Percentiles rank a stretch among this genome's conserved stretches.
phyloP scores from a whole-genome alignment of 2,797 vertebrate species.

The Dryobates pubescens region DNA sequence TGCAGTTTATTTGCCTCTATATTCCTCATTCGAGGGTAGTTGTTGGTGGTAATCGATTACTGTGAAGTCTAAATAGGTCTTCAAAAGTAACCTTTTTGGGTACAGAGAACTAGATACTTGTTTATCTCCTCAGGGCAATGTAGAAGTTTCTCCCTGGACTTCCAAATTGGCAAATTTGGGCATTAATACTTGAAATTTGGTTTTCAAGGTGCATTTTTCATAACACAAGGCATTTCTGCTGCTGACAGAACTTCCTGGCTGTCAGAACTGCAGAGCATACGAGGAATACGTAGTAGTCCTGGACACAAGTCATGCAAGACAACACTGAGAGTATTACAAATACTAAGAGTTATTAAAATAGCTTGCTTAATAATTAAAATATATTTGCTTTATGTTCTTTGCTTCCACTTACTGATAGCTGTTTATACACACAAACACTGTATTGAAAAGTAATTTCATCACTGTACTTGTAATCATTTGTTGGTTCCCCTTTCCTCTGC shows the following conservation, averaged over 20 bases:
- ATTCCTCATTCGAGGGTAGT: background rate
- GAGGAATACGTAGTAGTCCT: background rate
- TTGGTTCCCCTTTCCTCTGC: background rate
- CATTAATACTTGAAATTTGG: background rate
- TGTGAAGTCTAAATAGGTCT: background rate
- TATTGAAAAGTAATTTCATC: background rate
- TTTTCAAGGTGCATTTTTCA: background rate
- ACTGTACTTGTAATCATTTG: background rate
- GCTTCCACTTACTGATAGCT: accelerated
- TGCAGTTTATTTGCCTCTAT: background rate
- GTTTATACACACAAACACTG: background rate
- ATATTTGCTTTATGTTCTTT: background rate
- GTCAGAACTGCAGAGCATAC: background rate
- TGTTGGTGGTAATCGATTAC: background rate
- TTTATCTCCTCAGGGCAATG: background rate
- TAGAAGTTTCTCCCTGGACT: background rate
- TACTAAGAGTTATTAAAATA: background rate
- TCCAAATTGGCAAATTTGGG: background rate
- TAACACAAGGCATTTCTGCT: background rate
- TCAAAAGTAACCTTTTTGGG: background rate
- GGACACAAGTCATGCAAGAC: background rate
- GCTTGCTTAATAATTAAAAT: background rate
- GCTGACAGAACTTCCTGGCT: background rate
- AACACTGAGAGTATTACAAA: background rate
- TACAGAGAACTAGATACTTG: background rate